phyloP scores from a whole-genome alignment of 2,797 vertebrate genomes.

The Sebastes vulpes region DNA sequence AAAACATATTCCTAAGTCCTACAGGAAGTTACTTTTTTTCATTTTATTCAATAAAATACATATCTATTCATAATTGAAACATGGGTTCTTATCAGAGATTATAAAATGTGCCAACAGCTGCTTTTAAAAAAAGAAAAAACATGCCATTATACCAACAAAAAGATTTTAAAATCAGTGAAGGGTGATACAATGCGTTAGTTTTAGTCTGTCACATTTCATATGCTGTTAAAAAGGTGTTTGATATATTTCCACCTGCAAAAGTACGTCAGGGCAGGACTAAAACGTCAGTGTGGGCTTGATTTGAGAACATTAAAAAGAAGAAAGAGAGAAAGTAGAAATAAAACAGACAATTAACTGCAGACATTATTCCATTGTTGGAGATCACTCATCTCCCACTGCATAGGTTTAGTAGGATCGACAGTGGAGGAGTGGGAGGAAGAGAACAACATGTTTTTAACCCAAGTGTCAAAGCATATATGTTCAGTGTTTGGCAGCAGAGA shows the following conservation, averaged over 20 bases:
- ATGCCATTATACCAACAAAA: neutral
- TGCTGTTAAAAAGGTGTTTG: conserved; percentile 24
- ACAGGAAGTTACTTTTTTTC: neutral
- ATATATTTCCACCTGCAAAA: conserved; percentile 20
- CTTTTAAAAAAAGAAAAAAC: conserved; percentile 1
- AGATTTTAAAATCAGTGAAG: conserved; percentile 11
- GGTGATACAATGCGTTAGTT: conserved; percentile 12
- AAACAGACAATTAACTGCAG: neutral
- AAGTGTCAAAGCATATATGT: conserved; percentile 50
- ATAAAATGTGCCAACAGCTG: neutral
- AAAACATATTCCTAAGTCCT: neutral
- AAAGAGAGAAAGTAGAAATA: conserved; percentile 3
- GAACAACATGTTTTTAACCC: conserved; percentile 44
- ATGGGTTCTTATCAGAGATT: conserved; percentile 4
- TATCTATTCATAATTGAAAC: conserved; percentile 1
- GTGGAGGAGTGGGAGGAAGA: conserved; percentile 42
- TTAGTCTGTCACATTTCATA: conserved; percentile 6
- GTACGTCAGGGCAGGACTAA: neutral
- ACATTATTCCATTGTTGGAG: conserved; percentile 13
- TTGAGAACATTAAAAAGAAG: conserved; percentile 13
- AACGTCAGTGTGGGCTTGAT: conserved; percentile 3
- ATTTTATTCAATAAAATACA: conserved; percentile 8
- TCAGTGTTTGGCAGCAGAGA: conserved; percentile 40
- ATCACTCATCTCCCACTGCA: conserved; percentile 40
- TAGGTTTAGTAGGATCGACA: conserved; percentile 32